A percentile compares a stretch with the other conserved stretches of the same genome.
These are phyloP conservation scores for Epicampocera succincta DNA, from an alignment of 2,888 invertebrate species.

Conservation along the genomic window DNA sequence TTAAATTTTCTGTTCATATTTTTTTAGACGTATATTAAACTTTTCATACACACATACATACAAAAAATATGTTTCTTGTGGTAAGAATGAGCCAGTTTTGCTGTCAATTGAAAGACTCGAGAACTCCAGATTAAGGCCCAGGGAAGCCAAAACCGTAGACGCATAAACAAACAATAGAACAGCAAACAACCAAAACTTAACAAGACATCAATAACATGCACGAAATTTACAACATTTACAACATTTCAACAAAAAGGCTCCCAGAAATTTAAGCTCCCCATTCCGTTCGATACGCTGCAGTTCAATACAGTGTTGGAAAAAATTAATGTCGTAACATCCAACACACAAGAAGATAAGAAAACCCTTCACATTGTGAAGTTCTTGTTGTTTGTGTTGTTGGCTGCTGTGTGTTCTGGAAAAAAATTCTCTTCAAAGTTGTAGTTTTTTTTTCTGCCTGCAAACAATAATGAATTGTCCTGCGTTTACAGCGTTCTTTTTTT, in stretches of 20 bases:
- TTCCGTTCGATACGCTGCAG: not conserved
- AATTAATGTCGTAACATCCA: constrained; percentile 39
- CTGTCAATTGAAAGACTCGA: constrained; percentile 8
- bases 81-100: not conserved
- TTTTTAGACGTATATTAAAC: not conserved
- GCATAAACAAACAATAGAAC: constrained; percentile 7
- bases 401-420: not conserved
- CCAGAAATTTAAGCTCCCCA: not conserved
- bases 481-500: not conserved
- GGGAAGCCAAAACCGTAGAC: not conserved
- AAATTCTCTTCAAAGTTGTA: constrained; percentile 8
- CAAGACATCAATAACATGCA: constrained; percentile 53
- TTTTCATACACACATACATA: too few relatives aligned
- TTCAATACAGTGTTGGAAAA: constrained; percentile 30
- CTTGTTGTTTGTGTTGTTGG: constrained; percentile 28
- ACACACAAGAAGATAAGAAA: not conserved
- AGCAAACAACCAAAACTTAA: not conserved
- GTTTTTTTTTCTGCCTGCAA: constrained; percentile 27
- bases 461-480: constrained; percentile 40
- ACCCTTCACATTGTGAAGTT: constrained; percentile 41
- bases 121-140: not conserved
- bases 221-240: constrained; percentile 20
- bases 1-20: not conserved
- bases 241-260: not conserved
- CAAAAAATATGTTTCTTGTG: not conserved